Evolutionary conservation across 2,888 invertebrate genomes (phyloP), one percentile per base, ranked within the genome.

Genomic region (Strigamia maritima): DNA sequence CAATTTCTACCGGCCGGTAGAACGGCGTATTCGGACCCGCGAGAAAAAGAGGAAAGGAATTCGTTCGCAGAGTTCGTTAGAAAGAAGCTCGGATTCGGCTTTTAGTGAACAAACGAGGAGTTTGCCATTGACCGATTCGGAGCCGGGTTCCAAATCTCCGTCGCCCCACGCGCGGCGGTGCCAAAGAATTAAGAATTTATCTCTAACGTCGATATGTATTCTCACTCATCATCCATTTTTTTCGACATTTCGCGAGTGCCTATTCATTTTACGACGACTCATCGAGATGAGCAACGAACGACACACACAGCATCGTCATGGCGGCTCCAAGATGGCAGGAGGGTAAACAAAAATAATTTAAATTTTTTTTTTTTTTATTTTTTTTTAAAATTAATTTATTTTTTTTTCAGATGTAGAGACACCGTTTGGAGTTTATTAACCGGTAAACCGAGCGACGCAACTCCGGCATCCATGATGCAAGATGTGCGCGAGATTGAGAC

Each of bases 161-260:
- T 82, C 82, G 28, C 82, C 81, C 7, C 49, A 35, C 38, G 40
- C 77, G 26, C 19, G 76, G 14, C 80, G 81, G 75, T 79, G 80
- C 65, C 90, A 93, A 91, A 91, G 93, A 83, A 89, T 94, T 82
- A 90, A 95, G 83, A 97, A 94, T 87, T 95, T 97, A 87, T 97
- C 98, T 16, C 88, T 99, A 82, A 99, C 99, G 54, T 98, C 98
- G 76, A 89, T 99, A 80, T 99, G 99, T 88, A 91, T 99, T 83
- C 90, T 99, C 80, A 98, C 98, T 81, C 99, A 99, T 89, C 98
- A 99, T 89, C 98, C 98, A 49, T 99, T 99, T 88, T 97, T 99
- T 88, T 94, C 98, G 81, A 96, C 94, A 84, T 99, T 99, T 89
- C 93, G 99, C 82, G 97, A 98, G 89, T 97, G 98, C 89, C 91